A percentile compares a stretch with the other conserved stretches of the same genome.
Evolutionary conservation across 2,888 invertebrate genomes (phyloP).

Genomic region (Agrenia bidenticulata): DNA sequence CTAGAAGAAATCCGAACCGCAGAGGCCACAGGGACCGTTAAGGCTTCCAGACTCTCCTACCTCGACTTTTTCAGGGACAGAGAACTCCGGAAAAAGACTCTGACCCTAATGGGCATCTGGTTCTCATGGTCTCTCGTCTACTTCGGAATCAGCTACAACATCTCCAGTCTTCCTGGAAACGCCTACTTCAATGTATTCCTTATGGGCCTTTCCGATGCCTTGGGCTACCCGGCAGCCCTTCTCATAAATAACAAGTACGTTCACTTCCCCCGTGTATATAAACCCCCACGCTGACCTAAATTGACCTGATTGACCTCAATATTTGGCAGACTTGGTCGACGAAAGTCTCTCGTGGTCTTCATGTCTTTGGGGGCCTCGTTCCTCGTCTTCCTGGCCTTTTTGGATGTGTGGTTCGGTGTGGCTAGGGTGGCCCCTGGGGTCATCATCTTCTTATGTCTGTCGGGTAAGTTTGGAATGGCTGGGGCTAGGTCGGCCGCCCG

Average conservation of each 20-base stretch:
- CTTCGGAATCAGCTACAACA: conserved; percentile 46
- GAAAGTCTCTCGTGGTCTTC: conserved; percentile 39
- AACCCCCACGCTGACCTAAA: too few relatives aligned
- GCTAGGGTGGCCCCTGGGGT: conserved; percentile 9
- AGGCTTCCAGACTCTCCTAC: conserved; percentile 26
- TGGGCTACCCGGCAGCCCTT: conserved; percentile 40
- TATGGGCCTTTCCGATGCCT: conserved; percentile 37
- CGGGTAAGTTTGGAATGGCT: conserved; percentile 46
- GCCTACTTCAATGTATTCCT: conserved; percentile 33
- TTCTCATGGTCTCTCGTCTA: conserved; percentile 42
- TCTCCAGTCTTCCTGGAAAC: conserved; percentile 39
- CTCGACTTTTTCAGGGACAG: conserved; percentile 32
- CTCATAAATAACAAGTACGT: conserved; percentile 35
- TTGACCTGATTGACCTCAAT: too few relatives aligned
- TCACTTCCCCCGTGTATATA: not conserved
- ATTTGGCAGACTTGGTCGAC: conserved; percentile 45
- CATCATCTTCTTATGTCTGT: conserved; percentile 32
- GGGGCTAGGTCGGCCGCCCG: conserved; percentile 37
- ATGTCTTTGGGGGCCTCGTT: conserved; percentile 35
- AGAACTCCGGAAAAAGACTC: conserved; percentile 29
- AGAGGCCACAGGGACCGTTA: not conserved
- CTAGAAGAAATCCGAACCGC: conserved; percentile 21
- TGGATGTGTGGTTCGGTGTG: conserved; percentile 33
- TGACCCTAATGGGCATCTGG: conserved; percentile 43
- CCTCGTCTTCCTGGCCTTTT: conserved; percentile 31